phyloP scores from a whole-genome alignment of 1,140 invertebrate genomes.

The Melanaphis sacchari region DNA sequence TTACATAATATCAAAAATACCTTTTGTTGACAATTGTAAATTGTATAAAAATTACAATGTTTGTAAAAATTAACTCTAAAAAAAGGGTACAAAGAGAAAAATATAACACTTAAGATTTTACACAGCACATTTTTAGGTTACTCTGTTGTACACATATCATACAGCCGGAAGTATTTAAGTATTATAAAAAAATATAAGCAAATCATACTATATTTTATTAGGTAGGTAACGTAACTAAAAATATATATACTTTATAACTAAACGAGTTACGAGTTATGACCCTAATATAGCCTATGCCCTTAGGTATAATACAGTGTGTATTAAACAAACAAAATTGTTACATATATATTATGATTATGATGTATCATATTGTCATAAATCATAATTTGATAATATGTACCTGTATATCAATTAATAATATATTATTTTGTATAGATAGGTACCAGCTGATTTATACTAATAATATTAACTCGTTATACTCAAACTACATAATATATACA shows the following conservation, averaged over 20 bases:
- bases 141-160: not conserved
- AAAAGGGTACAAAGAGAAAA: not conserved
- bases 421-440: not conserved
- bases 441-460: not conserved
- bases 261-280: not conserved
- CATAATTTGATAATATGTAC: not conserved
- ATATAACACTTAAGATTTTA: not conserved
- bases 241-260: not conserved
- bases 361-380: conserved; percentile 1
- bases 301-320: not conserved
- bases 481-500: not conserved
- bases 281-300: not conserved
- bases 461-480: not conserved
- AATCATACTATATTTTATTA: not conserved
- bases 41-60: not conserved
- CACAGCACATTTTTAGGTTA: not conserved
- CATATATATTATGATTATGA: not conserved
- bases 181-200: not conserved
- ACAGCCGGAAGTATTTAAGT: not conserved
- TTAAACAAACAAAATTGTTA: not conserved
- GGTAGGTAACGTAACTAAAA: not conserved
- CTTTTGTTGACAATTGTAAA: not conserved
- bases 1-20: not conserved
- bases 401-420: not conserved
- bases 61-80: not conserved